Conservation (phyloP, 2,888 invertebrate genomes). For the Aromia moschata region DNA sequence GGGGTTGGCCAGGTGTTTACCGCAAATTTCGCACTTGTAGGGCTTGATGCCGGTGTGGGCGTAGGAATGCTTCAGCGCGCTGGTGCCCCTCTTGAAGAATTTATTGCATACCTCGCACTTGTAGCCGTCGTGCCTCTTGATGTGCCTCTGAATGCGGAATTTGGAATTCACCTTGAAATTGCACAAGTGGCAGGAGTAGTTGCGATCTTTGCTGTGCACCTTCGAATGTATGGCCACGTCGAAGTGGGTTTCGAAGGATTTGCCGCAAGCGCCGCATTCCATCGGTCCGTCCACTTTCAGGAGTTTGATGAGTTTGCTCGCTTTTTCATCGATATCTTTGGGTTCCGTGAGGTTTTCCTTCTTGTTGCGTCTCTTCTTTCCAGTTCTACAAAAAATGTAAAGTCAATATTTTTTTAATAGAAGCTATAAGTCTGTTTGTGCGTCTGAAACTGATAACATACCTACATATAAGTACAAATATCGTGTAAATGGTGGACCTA, state of each 20-base stretch:
- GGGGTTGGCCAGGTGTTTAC: conserved; percentile 31
- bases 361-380: background rate
- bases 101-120: conserved; percentile 55
- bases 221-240: conserved; percentile 52
- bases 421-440: too few relatives aligned
- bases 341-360: conserved; percentile 32
- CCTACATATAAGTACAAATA: too few relatives aligned
- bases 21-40: conserved; percentile 66
- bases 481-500: too few relatives aligned
- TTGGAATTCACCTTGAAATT: conserved; percentile 52
- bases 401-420: conserved; percentile 8
- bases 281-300: conserved; percentile 57
- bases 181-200: conserved; percentile 55
- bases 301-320: conserved; percentile 28
- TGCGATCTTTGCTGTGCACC: conserved; percentile 46
- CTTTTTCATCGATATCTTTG: conserved; percentile 34
- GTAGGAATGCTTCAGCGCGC: conserved; percentile 53
- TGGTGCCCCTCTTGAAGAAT: conserved; percentile 51
- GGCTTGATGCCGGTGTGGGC: conserved; percentile 59
- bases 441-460: too few relatives aligned
- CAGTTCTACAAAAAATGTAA: conserved; percentile 2
- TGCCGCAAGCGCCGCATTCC: conserved; percentile 66
- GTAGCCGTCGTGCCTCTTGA: conserved; percentile 59
- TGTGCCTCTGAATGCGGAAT: conserved; percentile 58
- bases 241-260: conserved; percentile 62